Evolutionary conservation across 2,888 invertebrate genomes (phyloP).

Genomic region (Drosophila formosana): DNA sequence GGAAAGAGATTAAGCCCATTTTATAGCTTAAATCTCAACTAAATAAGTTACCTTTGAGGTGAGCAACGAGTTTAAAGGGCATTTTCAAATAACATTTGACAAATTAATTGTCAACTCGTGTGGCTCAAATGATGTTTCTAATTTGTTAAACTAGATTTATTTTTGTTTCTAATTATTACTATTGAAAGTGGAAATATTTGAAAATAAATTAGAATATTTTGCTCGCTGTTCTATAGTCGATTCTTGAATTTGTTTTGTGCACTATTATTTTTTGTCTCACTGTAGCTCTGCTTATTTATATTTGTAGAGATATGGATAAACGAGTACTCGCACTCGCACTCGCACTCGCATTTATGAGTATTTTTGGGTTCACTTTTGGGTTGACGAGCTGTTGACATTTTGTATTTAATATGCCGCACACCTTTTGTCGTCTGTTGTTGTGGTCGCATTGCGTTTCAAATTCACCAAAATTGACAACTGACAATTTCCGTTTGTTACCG

Average conservation of each 20-base stretch:
- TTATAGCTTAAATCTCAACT: neutral
- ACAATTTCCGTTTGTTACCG: conserved; percentile 72
- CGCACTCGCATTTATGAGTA: conserved; percentile 5
- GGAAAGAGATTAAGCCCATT: neutral
- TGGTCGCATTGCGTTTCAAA: conserved; percentile 17
- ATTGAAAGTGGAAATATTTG: neutral
- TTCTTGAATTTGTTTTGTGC: conserved; percentile 6
- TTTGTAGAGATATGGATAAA: conserved; percentile 8
- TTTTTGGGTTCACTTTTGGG: conserved; percentile 33
- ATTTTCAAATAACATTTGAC: too few species aligned
- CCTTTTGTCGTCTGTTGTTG: conserved; percentile 48
- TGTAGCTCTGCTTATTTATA: conserved; percentile 25
- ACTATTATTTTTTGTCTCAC: conserved; percentile 3
- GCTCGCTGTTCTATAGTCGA: neutral
- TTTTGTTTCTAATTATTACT: too few species aligned
- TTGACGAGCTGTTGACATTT: conserved; percentile 73
- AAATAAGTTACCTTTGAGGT: neutral
- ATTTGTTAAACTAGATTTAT: too few species aligned
- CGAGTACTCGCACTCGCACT: conserved; percentile 1
- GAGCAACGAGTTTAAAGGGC: too few species aligned
- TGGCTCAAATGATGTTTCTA: too few species aligned
- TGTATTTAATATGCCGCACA: conserved; percentile 67
- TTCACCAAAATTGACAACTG: conserved; percentile 70
- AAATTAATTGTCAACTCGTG: too few species aligned
- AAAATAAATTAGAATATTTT: neutral